Evolutionary conservation across 1,140 invertebrate genomes (phyloP), one percentile per base, ranked within the genome.

Genomic region (Drosophila jambulina): DNA sequence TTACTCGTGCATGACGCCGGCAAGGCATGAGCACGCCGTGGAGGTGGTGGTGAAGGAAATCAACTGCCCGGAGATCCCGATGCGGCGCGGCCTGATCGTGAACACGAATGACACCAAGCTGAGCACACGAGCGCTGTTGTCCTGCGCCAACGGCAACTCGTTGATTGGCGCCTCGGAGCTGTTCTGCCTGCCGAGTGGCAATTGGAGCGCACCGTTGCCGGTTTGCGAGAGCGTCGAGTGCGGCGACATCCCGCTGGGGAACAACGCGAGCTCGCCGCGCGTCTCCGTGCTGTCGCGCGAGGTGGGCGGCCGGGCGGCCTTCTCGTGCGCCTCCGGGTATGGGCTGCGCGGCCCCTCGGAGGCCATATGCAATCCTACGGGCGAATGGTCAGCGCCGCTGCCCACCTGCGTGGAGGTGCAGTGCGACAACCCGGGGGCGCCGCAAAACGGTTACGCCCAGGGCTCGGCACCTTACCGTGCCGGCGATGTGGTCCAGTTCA

Each of bases 161-260:
- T 93, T 98, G 19, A 95, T 97, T 42, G 97, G 97, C 9, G 94
- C 95, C 10, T 94, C 95, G 23, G 95, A 96, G 78, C 94, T 97
- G 6, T 93, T 94, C 51, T 98, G 97, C 92, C 91, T 96, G 21
- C 96, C 97, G 10, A 97, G 96, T 56, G 97, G 96, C 21, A 97
- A 97, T 87, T 98, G 97, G 97, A 97, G 96, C 81, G 94, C 95
- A 4, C 95, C 96, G 6, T 93, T 96, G 70, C 97, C 97, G 13
- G 94, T 96, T 51, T 98, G 97, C 92, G 96, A 97, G 93, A 97
- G 96, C 93, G 95, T 96, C 46, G 96, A 96, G 93, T 97, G 96
- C 91, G 96, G 96, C 12, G 96, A 96, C 78, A 95, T 96, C 56
- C 93, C 95, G 40, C 91, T 94, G 84, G 79, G 63, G 59, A 93